Percentiles rank a stretch among this genome's conserved stretches.
Evolutionary conservation across 2,888 invertebrate species (phyloP).

Genomic region (Dyspetes luteomarginatus): DNA sequence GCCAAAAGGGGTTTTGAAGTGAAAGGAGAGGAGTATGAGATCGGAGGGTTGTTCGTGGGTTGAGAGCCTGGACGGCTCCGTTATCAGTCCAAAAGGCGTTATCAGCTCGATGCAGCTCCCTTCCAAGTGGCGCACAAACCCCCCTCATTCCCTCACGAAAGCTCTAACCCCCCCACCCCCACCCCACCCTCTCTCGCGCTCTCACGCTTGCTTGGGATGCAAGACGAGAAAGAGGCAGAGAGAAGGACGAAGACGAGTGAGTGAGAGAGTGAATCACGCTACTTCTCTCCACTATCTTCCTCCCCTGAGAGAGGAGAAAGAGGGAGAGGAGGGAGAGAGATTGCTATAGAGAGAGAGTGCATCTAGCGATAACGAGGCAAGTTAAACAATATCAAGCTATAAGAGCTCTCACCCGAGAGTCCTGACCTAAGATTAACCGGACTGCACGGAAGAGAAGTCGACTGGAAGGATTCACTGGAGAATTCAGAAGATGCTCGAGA

Average conservation of each 20-base stretch:
- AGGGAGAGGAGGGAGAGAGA: constrained; percentile 61
- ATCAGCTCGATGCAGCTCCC: constrained; percentile 82
- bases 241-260: constrained; percentile 60
- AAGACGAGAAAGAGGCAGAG: constrained; percentile 56
- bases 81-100: constrained; percentile 81
- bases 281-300: constrained; percentile 55
- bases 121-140: constrained; percentile 73
- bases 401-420: constrained; percentile 73
- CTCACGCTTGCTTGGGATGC: constrained; percentile 55
- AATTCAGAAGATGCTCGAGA: not conserved
- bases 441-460: constrained; percentile 58
- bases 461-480: constrained; percentile 17
- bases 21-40: constrained; percentile 40
- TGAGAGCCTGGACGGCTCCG: constrained; percentile 81
- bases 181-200: constrained; percentile 49
- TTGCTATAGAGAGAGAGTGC: constrained; percentile 82
- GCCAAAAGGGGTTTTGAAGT: constrained; percentile 44
- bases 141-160: constrained; percentile 64
- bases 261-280: constrained; percentile 61
- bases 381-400: constrained; percentile 83
- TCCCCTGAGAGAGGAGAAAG: constrained; percentile 61
- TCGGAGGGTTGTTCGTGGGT: constrained; percentile 69
- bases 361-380: constrained; percentile 82
- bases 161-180: constrained; percentile 41
- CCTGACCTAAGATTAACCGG: constrained; percentile 80